Evolutionary conservation across 2,797 vertebrate species (phyloP), one percentile per base, ranked within the genome.

Genomic region (Clarias platycephalus): DNA sequence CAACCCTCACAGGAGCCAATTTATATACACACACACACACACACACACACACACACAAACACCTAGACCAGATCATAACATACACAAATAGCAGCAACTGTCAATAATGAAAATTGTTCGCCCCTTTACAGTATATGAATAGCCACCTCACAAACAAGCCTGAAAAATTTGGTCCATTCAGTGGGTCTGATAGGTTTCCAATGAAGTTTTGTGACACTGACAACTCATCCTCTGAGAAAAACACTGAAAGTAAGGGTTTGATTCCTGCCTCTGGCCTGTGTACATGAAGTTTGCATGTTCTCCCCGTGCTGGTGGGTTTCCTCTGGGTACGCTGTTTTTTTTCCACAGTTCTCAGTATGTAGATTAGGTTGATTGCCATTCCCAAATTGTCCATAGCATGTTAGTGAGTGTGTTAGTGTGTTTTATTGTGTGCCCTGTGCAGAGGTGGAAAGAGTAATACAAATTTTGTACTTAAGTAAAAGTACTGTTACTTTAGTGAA

Each of bases 41-140:
- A 81, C 63, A 72, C 57, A 77, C 80, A 72, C 57, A 77, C 80
- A 72, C 57, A 72, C 57, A 77, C 80, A 72, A 40, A 72, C 40
- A 77, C 80, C 26, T 20, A 57, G 16, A 66, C 82, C 58, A 57
- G 63, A 70, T 77, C 26, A 60, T 72, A 77, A 62, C 76, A 63
- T 78, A 70, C 22, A 60, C 63, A 58, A 96, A 97, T 96, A 97
- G 97, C 96, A 97, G 96, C 96, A 95, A 95, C 95, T 96, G 97
- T 98, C 97, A 98, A 98, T 99, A 98, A 97, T 97, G 95, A 96
- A 96, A 97, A 97, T 96, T 95, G 96, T 96, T 97, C 97, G 95
- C 96, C 95, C 93, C 91, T 94, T 93, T 96, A 60, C 83, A 80
- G 81, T 77, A n/a, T 81, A 83, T 84, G 57, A 85, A 85, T 62